These are phyloP conservation scores for Saccostrea cuccullata DNA, from an alignment of 1,140 invertebrate genomes.

Conservation along the genomic window DNA sequence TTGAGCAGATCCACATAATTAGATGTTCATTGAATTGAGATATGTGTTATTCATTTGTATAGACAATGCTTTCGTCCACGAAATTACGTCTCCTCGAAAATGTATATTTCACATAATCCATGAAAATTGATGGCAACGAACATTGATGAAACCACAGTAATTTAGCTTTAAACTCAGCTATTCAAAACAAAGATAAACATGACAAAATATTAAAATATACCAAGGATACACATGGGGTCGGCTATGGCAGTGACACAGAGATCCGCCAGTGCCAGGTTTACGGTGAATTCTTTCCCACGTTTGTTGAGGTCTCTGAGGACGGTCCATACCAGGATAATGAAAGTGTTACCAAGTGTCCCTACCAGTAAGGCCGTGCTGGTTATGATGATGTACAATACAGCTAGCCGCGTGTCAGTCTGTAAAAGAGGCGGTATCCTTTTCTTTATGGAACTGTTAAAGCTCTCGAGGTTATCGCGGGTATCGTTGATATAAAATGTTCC, in stretches of 20 bases:
- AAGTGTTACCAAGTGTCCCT: conserved; percentile 64
- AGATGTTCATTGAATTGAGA: too few relatives aligned
- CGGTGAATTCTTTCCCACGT: conserved; percentile 70
- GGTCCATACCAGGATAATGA: conserved; percentile 63
- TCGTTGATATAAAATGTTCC: not conserved
- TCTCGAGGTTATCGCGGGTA: not conserved
- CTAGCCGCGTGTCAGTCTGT: conserved; percentile 58
- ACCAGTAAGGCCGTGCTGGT: conserved; percentile 58
- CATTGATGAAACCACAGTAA: too few relatives aligned
- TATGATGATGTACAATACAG: conserved; percentile 65
- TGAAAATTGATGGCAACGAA: too few relatives aligned
- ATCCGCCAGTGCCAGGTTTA: conserved; percentile 75
- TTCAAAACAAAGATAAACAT: too few relatives aligned
- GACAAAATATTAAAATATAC: conserved; percentile 53
- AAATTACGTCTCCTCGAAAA: conserved; percentile 57
- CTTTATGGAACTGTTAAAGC: not conserved
- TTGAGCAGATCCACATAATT: too few relatives aligned
- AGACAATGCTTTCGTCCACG: conserved; percentile 66
- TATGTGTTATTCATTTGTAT: too few relatives aligned
- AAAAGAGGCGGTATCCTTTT: conserved; percentile 47
- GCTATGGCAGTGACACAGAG: conserved; percentile 71
- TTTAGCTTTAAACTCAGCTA: too few relatives aligned
- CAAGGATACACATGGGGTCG: conserved; percentile 74
- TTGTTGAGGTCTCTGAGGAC: conserved; percentile 60
- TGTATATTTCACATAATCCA: too few relatives aligned